Evolutionary conservation across 2,113 vertebrate species (phyloP), one percentile per base, ranked within the genome.

Genomic region (Pseudorasbora parva): DNA sequence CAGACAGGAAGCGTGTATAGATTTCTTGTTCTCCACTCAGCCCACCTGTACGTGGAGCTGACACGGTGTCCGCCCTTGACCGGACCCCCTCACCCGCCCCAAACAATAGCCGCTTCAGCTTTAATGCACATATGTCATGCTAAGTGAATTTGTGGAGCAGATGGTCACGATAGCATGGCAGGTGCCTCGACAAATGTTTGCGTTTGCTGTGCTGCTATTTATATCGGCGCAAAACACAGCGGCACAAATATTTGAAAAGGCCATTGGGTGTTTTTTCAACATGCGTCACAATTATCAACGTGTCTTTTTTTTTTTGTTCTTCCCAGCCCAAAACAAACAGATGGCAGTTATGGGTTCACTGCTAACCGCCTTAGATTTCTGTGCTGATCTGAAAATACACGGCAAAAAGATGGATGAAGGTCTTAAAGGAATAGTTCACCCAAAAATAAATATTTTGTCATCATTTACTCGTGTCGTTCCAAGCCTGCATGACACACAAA

Each of bases 131-230:
- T 92, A 93, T 92, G 92, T 93, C 92, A 91, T 87, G 88, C 88
- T 88, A 91, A 89, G 89, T 92, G 91, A 92, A 91, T 88, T 87
- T 87, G 91, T 91, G 87, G 91, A 92, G 87, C 94, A 95, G 94
- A 95, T 95, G 93, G 93, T 90, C 91, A 81, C 82, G 76, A 89
- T 89, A 88, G 84, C 87, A 88, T 89, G 91, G 91, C 93, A 94
- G 93, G 93, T 93, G 93, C 93, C 92, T 92, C 90, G 47, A 89
- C 93, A 94, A 94, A 94, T 94, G 93, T 95, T 94, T 95, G 91
- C 86, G 8, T 89, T 92, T 84, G 82, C 90, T 81, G 68, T 89
- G 90, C 87, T 92, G 91, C 93, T 94, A 94, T 95, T 95, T 95
- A 92, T 94, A 94, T 92, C 92, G 8, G 62, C 75, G 88, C 86